phyloP scores from a whole-genome alignment of 2,113 vertebrate species.

The Thermophis baileyi region DNA sequence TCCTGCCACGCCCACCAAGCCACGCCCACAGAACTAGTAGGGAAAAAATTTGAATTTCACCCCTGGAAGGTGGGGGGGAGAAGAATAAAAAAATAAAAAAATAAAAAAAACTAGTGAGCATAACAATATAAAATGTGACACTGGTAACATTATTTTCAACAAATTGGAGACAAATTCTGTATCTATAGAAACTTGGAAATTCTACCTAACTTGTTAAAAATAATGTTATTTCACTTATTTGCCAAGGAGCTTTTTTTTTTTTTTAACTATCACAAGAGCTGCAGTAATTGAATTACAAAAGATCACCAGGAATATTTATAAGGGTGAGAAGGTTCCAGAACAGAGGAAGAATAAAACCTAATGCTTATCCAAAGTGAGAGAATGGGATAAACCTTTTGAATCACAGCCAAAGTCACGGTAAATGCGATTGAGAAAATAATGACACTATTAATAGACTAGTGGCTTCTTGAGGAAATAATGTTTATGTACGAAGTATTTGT shows the following conservation, averaged over 20 bases:
- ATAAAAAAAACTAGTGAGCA: background rate
- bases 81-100: background rate
- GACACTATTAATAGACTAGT: conserved; percentile 59
- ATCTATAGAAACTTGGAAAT: conserved; percentile 46
- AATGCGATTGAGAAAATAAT: conserved; percentile 57
- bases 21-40: too few relatives aligned
- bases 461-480: conserved; percentile 37
- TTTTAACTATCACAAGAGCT: conserved; percentile 44
- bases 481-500: conserved; percentile 34
- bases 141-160: background rate
- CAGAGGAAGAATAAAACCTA: conserved; percentile 57
- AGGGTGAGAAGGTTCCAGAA: conserved; percentile 59
- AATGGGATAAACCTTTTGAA: conserved; percentile 50
- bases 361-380: conserved; percentile 52
- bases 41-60: too few relatives aligned
- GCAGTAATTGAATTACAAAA: conserved; percentile 54
- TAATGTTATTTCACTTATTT: conserved; percentile 51
- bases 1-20: too few relatives aligned
- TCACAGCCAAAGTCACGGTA: conserved; percentile 58
- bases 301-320: conserved; percentile 56
- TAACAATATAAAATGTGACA: background rate
- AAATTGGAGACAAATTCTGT: background rate
- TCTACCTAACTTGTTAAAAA: conserved; percentile 5
- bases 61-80: too few relatives aligned
- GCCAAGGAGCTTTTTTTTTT: conserved; percentile 51